Conservation (phyloP, 2,113 vertebrate species). For the Cinclus mexicanus region DNA sequence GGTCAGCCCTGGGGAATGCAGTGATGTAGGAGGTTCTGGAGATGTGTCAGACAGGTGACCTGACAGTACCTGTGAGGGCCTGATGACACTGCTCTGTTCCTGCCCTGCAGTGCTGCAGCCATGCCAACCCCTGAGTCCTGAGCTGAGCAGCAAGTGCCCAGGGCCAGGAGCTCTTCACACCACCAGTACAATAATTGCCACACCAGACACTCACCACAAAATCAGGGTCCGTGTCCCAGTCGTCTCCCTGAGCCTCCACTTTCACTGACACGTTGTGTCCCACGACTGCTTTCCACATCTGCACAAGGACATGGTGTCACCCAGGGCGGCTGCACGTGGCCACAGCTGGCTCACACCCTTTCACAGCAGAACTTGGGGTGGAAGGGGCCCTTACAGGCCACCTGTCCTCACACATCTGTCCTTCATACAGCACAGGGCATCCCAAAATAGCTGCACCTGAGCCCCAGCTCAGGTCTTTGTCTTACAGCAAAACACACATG, state of each 20-base stretch:
- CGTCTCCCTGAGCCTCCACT: conserved; percentile 82
- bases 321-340: background rate
- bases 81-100: background rate
- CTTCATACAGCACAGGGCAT: background rate
- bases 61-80: fast-evolving
- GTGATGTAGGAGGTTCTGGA: background rate
- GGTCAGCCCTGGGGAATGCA: background rate
- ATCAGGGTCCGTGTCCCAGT: conserved; percentile 98
- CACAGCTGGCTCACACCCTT: background rate
- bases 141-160: background rate
- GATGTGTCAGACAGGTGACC: background rate
- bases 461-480: background rate
- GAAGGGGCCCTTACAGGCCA: background rate
- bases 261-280: conserved; percentile 87
- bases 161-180: background rate
- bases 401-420: background rate
- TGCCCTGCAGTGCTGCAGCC: fast-evolving
- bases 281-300: conserved; percentile 97
- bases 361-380: background rate
- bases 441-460: background rate
- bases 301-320: background rate
- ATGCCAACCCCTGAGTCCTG: fast-evolving
- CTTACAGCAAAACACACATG: background rate
- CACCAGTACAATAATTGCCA: fast-evolving
- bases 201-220: conserved; percentile 84